Conservation (phyloP, 2,888 invertebrate species). For the Eilema depressum region DNA sequence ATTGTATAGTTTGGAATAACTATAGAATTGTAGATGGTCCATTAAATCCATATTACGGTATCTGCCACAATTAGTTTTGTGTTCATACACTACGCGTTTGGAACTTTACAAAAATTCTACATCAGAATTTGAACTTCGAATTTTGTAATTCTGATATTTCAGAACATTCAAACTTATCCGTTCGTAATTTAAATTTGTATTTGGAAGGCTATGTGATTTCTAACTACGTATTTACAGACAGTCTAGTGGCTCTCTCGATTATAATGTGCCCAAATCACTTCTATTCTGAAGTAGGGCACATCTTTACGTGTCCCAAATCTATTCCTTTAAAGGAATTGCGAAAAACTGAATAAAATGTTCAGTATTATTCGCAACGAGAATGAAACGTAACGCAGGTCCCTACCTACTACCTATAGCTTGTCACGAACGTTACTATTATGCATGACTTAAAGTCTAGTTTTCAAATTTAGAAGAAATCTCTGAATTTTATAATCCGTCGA, state of each 20-base stretch:
- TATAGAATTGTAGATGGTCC: slow-evolving; percentile 44
- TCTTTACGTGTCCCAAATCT: not conserved
- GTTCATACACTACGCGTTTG: not conserved
- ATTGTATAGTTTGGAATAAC: slow-evolving; percentile 53
- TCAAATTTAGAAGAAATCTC: not conserved
- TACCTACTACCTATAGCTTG: no score
- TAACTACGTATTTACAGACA: not conserved
- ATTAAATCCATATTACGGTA: slow-evolving; percentile 41
- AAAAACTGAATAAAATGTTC: not conserved
- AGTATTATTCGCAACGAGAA: not conserved
- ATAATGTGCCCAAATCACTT: not conserved
- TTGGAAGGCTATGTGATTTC: not conserved
- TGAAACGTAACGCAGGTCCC: not conserved
- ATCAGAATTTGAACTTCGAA: not conserved
- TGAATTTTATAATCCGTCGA: not conserved
- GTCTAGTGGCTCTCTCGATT: not conserved
- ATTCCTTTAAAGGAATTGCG: not conserved
- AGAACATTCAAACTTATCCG: not conserved
- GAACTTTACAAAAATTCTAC: not conserved
- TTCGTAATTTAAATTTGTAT: not conserved
- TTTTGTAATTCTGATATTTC: not conserved
- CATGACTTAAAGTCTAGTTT: no score
- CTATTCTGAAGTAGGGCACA: not conserved
- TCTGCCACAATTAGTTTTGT: slow-evolving; percentile 5
- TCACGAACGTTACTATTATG: no score